These are phyloP conservation scores for Pseudoatta argentina DNA, from an alignment of 1,140 invertebrate genomes.

Conservation along the genomic window DNA sequence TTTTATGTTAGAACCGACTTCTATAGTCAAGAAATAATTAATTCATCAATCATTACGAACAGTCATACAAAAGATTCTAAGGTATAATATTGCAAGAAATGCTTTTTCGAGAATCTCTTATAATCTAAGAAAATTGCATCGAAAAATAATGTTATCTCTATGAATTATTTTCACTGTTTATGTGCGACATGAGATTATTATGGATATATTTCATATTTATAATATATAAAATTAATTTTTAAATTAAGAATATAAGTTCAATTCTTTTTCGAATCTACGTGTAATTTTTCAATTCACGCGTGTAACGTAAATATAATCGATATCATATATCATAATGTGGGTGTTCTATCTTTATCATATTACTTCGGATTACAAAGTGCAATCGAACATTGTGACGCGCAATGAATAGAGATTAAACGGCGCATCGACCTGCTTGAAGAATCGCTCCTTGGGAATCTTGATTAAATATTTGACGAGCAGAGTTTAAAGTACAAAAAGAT, in stretches of 20 bases:
- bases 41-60: neutral
- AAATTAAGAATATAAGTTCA: neutral
- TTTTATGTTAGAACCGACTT: neutral
- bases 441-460: slow-evolving; percentile 7
- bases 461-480: slow-evolving; percentile 52
- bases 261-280: neutral
- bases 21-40: neutral
- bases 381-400: neutral
- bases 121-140: neutral
- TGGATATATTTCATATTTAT: neutral
- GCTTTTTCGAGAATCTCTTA: neutral
- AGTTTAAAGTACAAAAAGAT: slow-evolving; percentile 61
- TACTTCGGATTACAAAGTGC: neutral
- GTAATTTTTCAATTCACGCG: neutral
- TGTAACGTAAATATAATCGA: neutral
- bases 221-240: neutral
- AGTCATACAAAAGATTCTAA: neutral
- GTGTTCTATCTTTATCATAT: neutral
- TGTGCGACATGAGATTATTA: neutral
- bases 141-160: neutral
- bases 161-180: neutral
- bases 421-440: neutral
- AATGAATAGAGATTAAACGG: slow-evolving; percentile 13
- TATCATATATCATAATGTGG: neutral
- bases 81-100: neutral